phyloP scores from a whole-genome alignment of 2,888 invertebrate genomes.

The Lasioglossum morio region DNA sequence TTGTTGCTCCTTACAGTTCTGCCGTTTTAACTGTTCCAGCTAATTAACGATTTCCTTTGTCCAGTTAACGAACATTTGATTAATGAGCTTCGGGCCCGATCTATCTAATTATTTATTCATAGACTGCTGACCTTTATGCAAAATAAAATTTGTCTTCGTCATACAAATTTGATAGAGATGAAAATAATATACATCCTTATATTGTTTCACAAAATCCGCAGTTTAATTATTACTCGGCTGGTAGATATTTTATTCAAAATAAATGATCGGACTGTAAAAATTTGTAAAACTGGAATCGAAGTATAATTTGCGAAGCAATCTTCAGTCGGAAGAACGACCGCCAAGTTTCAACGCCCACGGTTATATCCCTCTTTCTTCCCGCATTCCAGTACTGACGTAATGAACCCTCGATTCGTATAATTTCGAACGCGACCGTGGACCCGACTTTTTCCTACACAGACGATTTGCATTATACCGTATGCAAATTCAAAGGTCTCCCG shows the following conservation, averaged over 20 bases:
- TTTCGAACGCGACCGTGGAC: conserved; percentile 40
- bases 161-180: neutral
- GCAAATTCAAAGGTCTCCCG: conserved; percentile 37
- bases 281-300: neutral
- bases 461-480: conserved; percentile 34
- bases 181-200: neutral
- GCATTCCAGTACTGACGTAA: conserved; percentile 41
- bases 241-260: neutral
- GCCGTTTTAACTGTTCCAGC: too few relatives aligned
- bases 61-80: neutral
- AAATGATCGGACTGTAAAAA: neutral
- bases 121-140: neutral
- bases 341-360: conserved; percentile 14
- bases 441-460: conserved; percentile 26
- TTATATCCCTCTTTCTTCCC: conserved; percentile 24
- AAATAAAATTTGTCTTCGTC: neutral
- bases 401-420: conserved; percentile 40
- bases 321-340: conserved; percentile 10
- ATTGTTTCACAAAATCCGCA: neutral
- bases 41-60: neutral
- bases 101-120: neutral
- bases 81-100: neutral
- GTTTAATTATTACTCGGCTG: neutral
- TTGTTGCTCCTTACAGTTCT: neutral
- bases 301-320: neutral